Base-by-base conservation (phyloP, 2,113 vertebrate species). In the Centropus unirufus region DNA sequence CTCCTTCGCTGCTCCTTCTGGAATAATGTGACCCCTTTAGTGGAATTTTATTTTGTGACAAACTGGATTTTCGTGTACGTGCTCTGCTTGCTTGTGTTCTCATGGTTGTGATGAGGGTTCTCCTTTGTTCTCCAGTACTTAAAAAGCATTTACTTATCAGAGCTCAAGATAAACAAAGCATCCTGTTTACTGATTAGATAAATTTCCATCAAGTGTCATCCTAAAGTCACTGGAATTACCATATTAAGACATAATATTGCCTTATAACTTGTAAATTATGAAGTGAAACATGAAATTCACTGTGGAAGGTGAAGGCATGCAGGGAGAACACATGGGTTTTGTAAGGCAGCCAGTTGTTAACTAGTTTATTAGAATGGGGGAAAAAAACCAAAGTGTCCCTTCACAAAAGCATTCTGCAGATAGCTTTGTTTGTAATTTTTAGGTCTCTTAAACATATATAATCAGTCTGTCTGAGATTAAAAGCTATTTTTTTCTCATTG, bases 141-240 rank as follows among this genome's bases (percentile, higher is more conserved):
- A 39, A 84, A 84, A 95, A 68, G 34, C 44, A 42, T 83, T 89
- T 86, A 51, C 9, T 77, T 75, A 79, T 6, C 16, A 46, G 69
- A 61, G n/a, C 19, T 84, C 64, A 82, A 69, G 54, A 76, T 92
- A 96, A 93, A 85, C 87, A 93, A 94, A 93, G 64, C 86, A 89
- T 96, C 61, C 77, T 87, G 89, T 93, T 85, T 92, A 64, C 52
- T 83, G 77, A 93, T 87, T 67, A 70, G 64, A 51, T 90, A 54
- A 16, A 64, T 73, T 83, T 83, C 55, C 49, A 61, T 90, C 80
- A 42, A 39, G 23, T 69, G 36, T 73, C n/a, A 62, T 87, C 59
- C 32, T 94, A n/a, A 87, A 67, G 74, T 47, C 59, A 68, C 36
- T 89, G n/a, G 40, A 74, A 52, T 88, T 81, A 44, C 14, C 66